Base-by-base conservation (phyloP, 2,113 vertebrate genomes). In the Solea solea region DNA sequence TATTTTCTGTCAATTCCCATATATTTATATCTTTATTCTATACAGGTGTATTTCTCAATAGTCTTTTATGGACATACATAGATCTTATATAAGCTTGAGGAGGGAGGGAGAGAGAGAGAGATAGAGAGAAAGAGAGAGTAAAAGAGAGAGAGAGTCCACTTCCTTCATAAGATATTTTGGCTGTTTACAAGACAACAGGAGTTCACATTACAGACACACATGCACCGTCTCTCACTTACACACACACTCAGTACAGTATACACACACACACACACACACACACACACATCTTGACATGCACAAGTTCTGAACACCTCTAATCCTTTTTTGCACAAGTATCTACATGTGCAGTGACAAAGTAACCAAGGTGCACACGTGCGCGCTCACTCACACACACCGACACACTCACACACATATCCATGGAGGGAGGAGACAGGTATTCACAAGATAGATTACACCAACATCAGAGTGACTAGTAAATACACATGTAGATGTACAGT, bases 21-120 rank as follows among this genome's bases (percentile, higher is more conserved):
- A 91, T 91, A 89, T 87, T 81, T 89, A 81, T 90, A 88, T 88
- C 41, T 91, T 92, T 88, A 85, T 88, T 89, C 82, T 93, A 92
- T 93, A 92, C 90, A 93, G 76, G 74, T 76, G 85, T 76, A 71
- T 77, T 92, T 91, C 78, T 91, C 76, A 81, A 86, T 88, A 93
- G 85, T 91, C 84, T 91, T 89, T 88, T 86, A 80, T 76, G 66
- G 85, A 93, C 91, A 84, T 88, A 93, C 88, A 93, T 78, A 87
- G 76, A 90, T 90, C 48, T 73, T 86, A 88, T 70, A 87, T 80
- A 79, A 83, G 81, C 78, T 87, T 55, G 27, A 86, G 87, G 87
- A 81, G 84, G 87, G 84, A 63, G 51, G 88, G 83, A 89, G 48
- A 74, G 64, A 60, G 69, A 82, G 66, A 76, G 63, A 72, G 65